These are phyloP conservation scores for Harpagoxenus sublaevis DNA, from an alignment of 2,888 invertebrate genomes.

Conservation along the genomic window DNA sequence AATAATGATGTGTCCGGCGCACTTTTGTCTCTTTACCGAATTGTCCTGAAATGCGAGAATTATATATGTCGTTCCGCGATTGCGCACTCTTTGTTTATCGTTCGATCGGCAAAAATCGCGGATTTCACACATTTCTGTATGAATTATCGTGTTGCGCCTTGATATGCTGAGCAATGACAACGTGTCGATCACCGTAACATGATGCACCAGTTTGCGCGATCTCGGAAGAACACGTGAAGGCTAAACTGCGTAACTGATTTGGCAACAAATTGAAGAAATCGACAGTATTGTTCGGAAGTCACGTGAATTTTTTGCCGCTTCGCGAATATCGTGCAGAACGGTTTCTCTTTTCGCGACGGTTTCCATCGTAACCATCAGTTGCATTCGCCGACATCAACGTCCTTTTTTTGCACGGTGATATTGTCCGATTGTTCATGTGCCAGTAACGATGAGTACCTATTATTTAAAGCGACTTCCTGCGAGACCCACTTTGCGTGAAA, in stretches of 20 bases:
- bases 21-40: neutral
- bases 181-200: neutral
- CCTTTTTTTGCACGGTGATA: constrained; percentile 14
- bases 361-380: constrained; percentile 1
- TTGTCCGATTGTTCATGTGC: constrained; percentile 38
- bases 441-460: constrained; percentile 33
- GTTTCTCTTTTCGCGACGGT: neutral
- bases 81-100: neutral
- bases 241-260: neutral
- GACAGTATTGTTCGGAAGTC: neutral
- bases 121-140: neutral
- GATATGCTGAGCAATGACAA: neutral
- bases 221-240: neutral
- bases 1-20: neutral
- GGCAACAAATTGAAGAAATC: neutral
- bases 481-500: constrained; percentile 51
- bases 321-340: neutral
- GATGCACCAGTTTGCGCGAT: neutral
- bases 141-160: neutral
- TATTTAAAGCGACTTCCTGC: constrained; percentile 49
- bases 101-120: neutral
- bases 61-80: neutral
- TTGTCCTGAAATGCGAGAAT: neutral
- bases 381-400: neutral
- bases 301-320: neutral